phyloP scores from a whole-genome alignment of 2,113 vertebrate species.

The Zosterops japonicus region DNA sequence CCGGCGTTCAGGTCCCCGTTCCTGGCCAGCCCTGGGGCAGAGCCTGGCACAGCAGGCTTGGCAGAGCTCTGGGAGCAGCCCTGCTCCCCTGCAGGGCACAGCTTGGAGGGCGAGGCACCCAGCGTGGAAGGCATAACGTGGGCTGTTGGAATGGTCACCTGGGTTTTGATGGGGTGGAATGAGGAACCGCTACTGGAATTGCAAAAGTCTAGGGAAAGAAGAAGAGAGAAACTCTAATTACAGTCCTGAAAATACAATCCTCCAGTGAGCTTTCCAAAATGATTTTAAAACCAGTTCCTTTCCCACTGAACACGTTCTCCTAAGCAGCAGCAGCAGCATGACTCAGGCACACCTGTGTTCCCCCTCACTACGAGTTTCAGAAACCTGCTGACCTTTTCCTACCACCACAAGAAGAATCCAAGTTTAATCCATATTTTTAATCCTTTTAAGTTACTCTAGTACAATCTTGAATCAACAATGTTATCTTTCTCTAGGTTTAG shows the following conservation, averaged over 20 bases:
- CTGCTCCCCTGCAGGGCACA: conserved; percentile 66
- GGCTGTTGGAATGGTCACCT: conserved; percentile 93
- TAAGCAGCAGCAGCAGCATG: background rate
- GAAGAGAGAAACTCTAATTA: background rate
- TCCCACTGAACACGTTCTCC: background rate
- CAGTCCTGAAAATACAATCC: background rate
- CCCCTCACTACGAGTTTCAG: background rate
- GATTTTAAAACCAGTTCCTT: background rate
- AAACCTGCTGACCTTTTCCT: background rate
- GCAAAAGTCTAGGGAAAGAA: conserved; percentile 81
- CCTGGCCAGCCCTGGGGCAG: conserved; percentile 46
- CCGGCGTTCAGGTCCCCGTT: conserved; percentile 30
- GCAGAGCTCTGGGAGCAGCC: conserved; percentile 63
- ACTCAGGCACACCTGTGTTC: background rate
- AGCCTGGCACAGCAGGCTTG: conserved; percentile 71
- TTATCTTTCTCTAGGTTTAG: background rate
- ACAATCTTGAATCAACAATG: background rate
- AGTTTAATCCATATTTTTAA: background rate
- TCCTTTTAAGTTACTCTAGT: background rate
- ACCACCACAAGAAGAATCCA: background rate
- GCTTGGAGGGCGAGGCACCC: conserved; percentile 80
- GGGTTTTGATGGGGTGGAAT: conserved; percentile 93
- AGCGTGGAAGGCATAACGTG: conserved; percentile 97
- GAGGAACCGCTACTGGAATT: conserved; percentile 84
- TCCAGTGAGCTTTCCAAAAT: background rate